Evolutionary conservation across 2,797 vertebrate species (phyloP).

Genomic region (Typhlichthys subterraneus): DNA sequence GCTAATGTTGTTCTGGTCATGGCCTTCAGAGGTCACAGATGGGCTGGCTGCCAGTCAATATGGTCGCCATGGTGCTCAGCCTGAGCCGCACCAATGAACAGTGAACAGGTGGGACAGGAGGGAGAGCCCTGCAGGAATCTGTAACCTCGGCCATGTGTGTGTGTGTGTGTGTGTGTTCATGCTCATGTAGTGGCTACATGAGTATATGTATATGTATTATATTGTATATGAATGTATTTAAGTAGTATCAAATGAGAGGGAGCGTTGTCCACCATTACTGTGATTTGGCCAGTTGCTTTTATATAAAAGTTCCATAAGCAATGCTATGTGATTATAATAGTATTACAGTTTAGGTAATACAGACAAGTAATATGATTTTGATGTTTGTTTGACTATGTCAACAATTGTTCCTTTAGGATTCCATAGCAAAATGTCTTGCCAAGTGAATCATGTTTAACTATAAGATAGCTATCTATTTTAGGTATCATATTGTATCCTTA

Average conservation of each 20-base stretch:
- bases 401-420: too few species aligned
- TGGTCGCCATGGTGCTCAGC: slow-evolving; percentile 52
- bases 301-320: too few species aligned
- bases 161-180: slow-evolving; percentile 7
- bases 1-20: not conserved
- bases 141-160: slow-evolving; percentile 50
- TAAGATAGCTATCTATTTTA: too few species aligned
- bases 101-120: slow-evolving; percentile 64
- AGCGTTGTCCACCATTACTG: too few species aligned
- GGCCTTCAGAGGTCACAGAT: slow-evolving; percentile 61
- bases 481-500: too few species aligned
- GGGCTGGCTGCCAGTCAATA: slow-evolving; percentile 56
- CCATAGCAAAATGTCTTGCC: too few species aligned
- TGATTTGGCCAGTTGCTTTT: too few species aligned
- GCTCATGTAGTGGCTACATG: not conserved
- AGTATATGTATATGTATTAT: slow-evolving; percentile 16
- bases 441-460: too few species aligned
- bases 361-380: too few species aligned
- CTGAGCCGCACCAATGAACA: slow-evolving; percentile 43
- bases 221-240: not conserved
- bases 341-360: too few species aligned
- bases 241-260: not conserved
- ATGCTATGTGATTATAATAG: too few species aligned
- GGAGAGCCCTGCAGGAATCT: slow-evolving; percentile 57
- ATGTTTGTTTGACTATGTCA: too few species aligned